Evolutionary conservation across 2,888 invertebrate genomes (phyloP).

Genomic region (Drosophila emarginata): DNA sequence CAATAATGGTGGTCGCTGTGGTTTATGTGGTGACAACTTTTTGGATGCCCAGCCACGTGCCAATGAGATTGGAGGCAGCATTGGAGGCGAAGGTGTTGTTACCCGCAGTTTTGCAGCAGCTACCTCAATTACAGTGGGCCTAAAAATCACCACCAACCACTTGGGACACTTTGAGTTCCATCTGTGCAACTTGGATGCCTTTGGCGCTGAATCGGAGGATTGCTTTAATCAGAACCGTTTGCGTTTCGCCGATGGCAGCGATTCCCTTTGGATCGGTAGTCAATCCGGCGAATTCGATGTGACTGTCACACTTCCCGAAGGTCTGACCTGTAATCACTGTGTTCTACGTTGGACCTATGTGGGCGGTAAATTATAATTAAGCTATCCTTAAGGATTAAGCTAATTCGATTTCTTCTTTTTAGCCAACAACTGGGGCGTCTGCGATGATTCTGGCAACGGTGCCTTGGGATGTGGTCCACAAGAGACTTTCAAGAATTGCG

Average conservation of each 20-base stretch:
- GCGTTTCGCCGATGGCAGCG: slow-evolving; percentile 74
- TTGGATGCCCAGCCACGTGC: slow-evolving; percentile 82
- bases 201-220: slow-evolving; percentile 83
- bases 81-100: slow-evolving; percentile 83
- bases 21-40: slow-evolving; percentile 84
- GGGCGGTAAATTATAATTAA: slow-evolving; percentile 73
- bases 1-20: slow-evolving; percentile 83
- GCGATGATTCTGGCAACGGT: slow-evolving; percentile 78
- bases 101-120: slow-evolving; percentile 79
- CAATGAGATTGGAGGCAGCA: slow-evolving; percentile 84
- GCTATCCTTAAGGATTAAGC: background rate
- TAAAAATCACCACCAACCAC: slow-evolving; percentile 83
- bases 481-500: slow-evolving; percentile 84
- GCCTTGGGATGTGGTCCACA: slow-evolving; percentile 83
- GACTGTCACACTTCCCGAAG: slow-evolving; percentile 81
- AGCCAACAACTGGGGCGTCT: slow-evolving; percentile 84
- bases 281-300: slow-evolving; percentile 70
- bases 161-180: slow-evolving; percentile 83
- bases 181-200: slow-evolving; percentile 83
- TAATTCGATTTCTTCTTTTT: background rate
- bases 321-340: slow-evolving; percentile 84
- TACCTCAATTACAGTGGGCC: slow-evolving; percentile 66
- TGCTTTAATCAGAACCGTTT: slow-evolving; percentile 83
- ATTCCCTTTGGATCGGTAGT: slow-evolving; percentile 60
- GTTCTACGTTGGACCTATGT: slow-evolving; percentile 85